Conservation (phyloP, 2,113 vertebrate species). For the Carettochelys insculpta region DNA sequence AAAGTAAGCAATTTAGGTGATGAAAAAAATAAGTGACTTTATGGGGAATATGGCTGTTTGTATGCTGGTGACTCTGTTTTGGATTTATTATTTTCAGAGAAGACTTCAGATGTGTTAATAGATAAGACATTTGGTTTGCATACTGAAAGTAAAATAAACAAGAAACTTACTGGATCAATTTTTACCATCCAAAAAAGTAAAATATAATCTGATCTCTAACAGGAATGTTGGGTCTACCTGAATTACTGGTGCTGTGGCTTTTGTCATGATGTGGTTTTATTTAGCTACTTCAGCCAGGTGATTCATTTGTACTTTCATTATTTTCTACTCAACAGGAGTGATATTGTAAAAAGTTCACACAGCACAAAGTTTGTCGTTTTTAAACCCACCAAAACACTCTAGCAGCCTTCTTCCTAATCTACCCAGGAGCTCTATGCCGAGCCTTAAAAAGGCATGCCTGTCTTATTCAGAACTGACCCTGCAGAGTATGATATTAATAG, state of each 20-base stretch:
- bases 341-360: constrained; percentile 36
- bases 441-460: constrained; percentile 70
- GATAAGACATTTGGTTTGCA: neutral
- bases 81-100: neutral
- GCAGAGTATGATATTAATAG: constrained; percentile 86
- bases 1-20: constrained; percentile 10
- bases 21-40: neutral
- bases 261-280: constrained; percentile 1
- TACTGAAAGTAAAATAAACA: neutral
- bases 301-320: constrained; percentile 55
- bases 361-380: constrained; percentile 50
- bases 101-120: neutral
- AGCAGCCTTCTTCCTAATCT: constrained; percentile 64
- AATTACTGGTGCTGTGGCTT: constrained; percentile 13
- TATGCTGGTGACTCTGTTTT: neutral
- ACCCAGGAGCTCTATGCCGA: constrained; percentile 62
- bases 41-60: constrained; percentile 20
- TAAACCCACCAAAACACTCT: constrained; percentile 47
- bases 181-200: constrained; percentile 3
- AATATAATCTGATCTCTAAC: constrained; percentile 14
- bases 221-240: neutral
- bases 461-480: constrained; percentile 77
- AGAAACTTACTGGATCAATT: neutral
- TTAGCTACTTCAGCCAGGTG: constrained; percentile 34
- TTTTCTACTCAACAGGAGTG: constrained; percentile 58